Percentiles rank a stretch among this genome's conserved stretches.
Conservation (phyloP, 2,113 vertebrate species). For the Lycocorax pyrrhopterus region DNA sequence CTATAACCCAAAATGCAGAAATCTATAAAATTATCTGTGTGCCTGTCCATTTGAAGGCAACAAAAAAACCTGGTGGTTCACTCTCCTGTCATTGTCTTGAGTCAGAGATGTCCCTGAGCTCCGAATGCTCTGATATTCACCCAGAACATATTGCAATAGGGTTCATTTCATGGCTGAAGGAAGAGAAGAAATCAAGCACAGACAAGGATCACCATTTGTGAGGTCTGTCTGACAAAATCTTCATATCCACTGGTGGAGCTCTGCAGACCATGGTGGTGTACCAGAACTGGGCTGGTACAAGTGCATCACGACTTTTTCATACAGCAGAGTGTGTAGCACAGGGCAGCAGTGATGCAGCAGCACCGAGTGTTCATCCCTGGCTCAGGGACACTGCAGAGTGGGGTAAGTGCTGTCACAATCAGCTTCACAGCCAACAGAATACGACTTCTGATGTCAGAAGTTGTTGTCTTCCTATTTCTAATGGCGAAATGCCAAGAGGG, state of each 20-base stretch:
- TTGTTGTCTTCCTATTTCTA: not conserved
- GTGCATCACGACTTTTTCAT: not conserved
- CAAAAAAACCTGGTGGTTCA: not conserved
- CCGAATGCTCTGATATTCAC: not conserved
- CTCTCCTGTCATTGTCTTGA: not conserved
- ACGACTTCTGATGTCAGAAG: not conserved
- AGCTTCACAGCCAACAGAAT: not conserved
- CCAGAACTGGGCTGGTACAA: not conserved
- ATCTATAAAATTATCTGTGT: not conserved
- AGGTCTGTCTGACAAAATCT: not conserved
- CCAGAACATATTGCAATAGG: fast-evolving
- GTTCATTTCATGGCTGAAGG: not conserved
- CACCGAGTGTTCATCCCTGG: too few relatives aligned
- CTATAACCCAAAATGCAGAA: not conserved
- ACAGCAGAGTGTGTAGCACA: not conserved
- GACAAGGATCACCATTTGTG: not conserved
- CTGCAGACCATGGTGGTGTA: not conserved
- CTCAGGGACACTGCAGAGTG: not conserved
- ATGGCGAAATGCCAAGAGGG: not conserved
- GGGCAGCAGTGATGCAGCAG: not conserved
- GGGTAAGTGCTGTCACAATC: not conserved
- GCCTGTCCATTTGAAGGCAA: not conserved
- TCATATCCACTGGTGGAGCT: not conserved
- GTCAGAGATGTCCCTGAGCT: not conserved
- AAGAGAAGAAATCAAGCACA: not conserved